Conservation (phyloP, 1,140 invertebrate species). For the Bicyclus anynana region DNA sequence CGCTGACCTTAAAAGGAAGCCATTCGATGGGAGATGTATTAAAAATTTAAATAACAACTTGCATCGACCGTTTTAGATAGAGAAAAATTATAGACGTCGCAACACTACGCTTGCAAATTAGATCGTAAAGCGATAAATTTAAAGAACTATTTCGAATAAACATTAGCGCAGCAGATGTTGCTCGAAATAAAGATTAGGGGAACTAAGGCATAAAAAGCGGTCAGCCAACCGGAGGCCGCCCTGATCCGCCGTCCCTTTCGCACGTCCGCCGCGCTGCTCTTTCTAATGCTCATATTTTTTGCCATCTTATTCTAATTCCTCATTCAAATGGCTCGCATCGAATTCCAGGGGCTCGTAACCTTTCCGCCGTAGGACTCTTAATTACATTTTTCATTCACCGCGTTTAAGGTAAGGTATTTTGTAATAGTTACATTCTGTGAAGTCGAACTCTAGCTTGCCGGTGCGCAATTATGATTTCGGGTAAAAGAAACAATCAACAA, state of each 20-base stretch:
- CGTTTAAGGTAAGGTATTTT: constrained; percentile 33
- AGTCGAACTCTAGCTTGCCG: constrained; percentile 3
- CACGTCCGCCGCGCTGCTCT: constrained; percentile 44
- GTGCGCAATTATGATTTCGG: constrained; percentile 12
- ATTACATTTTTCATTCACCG: constrained; percentile 39
- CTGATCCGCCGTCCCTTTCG: constrained; percentile 45
- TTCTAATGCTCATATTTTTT: constrained; percentile 76
- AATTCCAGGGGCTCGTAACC: constrained; percentile 65
- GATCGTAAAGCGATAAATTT: constrained; percentile 60
- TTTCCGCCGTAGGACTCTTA: constrained; percentile 41
- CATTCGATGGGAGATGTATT: constrained; percentile 59
- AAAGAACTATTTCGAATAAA: constrained; percentile 69
- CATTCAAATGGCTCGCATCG: constrained; percentile 69
- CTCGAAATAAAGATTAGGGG: constrained; percentile 74
- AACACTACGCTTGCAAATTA: constrained; percentile 44
- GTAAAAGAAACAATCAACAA: constrained; percentile 2
- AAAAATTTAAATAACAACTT: constrained; percentile 65
- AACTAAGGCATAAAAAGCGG: constrained; percentile 75
- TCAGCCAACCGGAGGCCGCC: constrained; percentile 57
- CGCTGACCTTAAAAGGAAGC: constrained; percentile 59
- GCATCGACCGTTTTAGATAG: constrained; percentile 52
- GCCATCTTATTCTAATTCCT: constrained; percentile 74
- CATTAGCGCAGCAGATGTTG: constrained; percentile 67
- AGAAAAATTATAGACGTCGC: constrained; percentile 50
- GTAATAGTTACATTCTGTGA: constrained; percentile 24